Percentiles rank a stretch among this genome's conserved stretches.
These are phyloP conservation scores for Andricus quercusramuli DNA, from an alignment of 2,888 invertebrate species.

Conservation along the genomic window DNA sequence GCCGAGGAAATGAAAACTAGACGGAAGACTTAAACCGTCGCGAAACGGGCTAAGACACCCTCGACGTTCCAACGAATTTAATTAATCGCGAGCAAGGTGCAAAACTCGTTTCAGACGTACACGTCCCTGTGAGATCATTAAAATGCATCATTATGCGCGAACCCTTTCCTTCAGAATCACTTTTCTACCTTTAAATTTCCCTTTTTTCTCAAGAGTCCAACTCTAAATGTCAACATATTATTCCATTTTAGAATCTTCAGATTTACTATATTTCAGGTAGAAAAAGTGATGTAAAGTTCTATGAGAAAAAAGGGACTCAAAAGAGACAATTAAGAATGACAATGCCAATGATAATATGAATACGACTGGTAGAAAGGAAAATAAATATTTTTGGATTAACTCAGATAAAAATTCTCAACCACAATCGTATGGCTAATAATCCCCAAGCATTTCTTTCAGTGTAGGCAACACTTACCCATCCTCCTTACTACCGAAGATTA, in stretches of 20 bases:
- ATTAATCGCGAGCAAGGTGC: constrained; percentile 47
- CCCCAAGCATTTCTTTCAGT: too few species aligned
- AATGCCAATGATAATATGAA: too few species aligned
- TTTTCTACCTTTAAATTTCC: constrained; percentile 20
- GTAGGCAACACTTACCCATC: constrained; percentile 10
- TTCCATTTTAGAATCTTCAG: neutral
- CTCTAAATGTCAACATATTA: constrained; percentile 30
- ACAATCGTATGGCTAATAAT: too few species aligned
- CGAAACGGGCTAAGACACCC: constrained; percentile 19
- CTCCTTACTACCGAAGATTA: constrained; percentile 2
- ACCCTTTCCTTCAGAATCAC: constrained; percentile 18
- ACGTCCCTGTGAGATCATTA: constrained; percentile 47
- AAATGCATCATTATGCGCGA: constrained; percentile 47
- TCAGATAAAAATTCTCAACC: too few species aligned
- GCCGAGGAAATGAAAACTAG: constrained; percentile 36
- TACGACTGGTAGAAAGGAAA: too few species aligned
- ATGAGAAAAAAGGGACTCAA: neutral
- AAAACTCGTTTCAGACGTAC: constrained; percentile 29
- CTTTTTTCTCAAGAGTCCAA: neutral
- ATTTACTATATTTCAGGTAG: neutral
- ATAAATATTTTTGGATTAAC: too few species aligned
- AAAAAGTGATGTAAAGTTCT: neutral
- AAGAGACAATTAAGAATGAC: neutral
- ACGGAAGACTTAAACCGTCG: constrained; percentile 32
- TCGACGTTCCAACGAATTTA: constrained; percentile 47